A percentile compares a stretch with the other conserved stretches of the same genome.
Evolutionary conservation across 2,113 vertebrate species (phyloP).

Genomic region (Talpa occidentalis): DNA sequence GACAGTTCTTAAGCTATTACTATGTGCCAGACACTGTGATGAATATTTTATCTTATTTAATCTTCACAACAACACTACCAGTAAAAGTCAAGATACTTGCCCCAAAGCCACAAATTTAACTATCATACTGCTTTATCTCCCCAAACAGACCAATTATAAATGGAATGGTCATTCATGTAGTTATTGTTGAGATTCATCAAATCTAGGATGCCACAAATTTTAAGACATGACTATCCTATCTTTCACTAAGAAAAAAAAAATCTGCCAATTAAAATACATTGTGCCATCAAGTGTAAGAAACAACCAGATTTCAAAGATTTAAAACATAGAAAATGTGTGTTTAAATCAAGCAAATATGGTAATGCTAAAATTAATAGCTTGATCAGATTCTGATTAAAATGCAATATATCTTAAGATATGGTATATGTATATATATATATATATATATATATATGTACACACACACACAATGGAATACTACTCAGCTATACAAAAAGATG

Average conservation of each 20-base stretch:
- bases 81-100: neutral
- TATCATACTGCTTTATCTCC: neutral
- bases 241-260: conserved; percentile 23
- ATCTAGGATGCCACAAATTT: neutral
- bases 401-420: neutral
- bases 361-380: conserved; percentile 13
- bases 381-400: conserved; percentile 14
- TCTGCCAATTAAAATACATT: neutral
- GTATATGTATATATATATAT: no score
- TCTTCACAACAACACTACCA: neutral
- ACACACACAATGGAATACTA: no score
- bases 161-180: neutral
- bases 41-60: conserved; percentile 33
- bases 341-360: conserved; percentile 21
- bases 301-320: conserved; percentile 23
- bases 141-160: neutral
- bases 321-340: neutral
- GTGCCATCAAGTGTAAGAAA: neutral
- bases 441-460: no score
- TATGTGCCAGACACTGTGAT: neutral
- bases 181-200: conserved; percentile 20
- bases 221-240: conserved; percentile 31
- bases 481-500: no score
- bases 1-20: neutral
- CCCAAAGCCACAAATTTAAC: no score